phyloP scores from a whole-genome alignment of 2,113 vertebrate species.

The pig (Sus scrofa) region DNA sequence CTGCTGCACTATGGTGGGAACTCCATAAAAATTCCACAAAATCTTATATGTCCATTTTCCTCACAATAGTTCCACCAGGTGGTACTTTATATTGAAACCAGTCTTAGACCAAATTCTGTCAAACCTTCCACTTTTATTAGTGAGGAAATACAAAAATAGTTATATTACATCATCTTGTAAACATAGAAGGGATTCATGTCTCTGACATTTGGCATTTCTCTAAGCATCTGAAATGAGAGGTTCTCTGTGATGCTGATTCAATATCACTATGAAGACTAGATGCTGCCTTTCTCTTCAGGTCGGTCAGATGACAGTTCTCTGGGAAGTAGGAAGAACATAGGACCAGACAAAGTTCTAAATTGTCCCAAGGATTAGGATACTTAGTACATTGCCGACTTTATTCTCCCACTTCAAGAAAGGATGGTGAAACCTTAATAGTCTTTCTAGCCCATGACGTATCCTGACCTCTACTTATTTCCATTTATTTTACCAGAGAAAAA shows the following conservation, averaged over 20 bases:
- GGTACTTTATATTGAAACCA: constrained; percentile 29
- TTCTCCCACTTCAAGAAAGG: not conserved
- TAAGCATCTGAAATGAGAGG: not conserved
- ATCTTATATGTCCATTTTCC: not conserved
- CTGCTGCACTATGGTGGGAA: too few relatives aligned
- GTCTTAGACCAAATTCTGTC: not conserved
- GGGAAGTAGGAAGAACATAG: not conserved
- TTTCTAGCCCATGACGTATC: not conserved
- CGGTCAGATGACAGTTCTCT: not conserved
- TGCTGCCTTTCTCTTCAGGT: not conserved
- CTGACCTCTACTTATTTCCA: constrained; percentile 6
- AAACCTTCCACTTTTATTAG: not conserved
- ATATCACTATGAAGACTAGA: not conserved
- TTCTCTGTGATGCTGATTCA: not conserved
- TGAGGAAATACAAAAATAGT: not conserved
- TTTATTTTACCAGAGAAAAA: constrained; percentile 39
- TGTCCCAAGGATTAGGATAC: not conserved
- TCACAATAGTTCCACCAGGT: not conserved
- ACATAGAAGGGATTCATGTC: not conserved
- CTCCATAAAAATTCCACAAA: not conserved
- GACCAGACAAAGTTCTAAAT: not conserved
- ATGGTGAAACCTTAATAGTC: not conserved
- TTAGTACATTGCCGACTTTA: not conserved
- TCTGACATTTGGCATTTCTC: not conserved
- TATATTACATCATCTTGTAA: not conserved